A percentile compares a stretch with the other conserved stretches of the same genome.
These are phyloP conservation scores for Drosophila aldrichi DNA, from an alignment of 2,888 invertebrate species.

Conservation along the genomic window DNA sequence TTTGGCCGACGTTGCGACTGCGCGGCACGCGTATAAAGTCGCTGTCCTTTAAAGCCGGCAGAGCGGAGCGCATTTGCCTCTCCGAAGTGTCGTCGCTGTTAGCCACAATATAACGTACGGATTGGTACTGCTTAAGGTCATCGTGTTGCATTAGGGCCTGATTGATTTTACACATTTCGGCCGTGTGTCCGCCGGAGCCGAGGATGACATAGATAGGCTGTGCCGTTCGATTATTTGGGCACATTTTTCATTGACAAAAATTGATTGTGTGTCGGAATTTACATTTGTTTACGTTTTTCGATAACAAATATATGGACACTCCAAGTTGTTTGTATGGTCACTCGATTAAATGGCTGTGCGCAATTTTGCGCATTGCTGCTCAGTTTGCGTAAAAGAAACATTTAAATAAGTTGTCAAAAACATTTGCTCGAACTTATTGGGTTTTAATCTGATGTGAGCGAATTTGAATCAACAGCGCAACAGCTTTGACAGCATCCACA, in stretches of 20 bases:
- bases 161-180: constrained; percentile 94
- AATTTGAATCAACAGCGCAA: not conserved
- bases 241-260: constrained; percentile 6
- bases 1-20: constrained; percentile 95
- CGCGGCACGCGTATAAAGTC: constrained; percentile 89
- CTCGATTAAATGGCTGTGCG: not conserved
- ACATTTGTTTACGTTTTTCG: constrained; percentile 14
- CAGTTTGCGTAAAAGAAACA: constrained; percentile 9
- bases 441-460: not conserved
- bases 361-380: not conserved
- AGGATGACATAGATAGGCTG: constrained; percentile 81
- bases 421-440: constrained; percentile 33
- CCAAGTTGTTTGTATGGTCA: not conserved
- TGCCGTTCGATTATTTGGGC: not conserved
- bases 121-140: constrained; percentile 86
- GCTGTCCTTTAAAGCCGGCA: constrained; percentile 85
- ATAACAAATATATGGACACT: constrained; percentile 15
- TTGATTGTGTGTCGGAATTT: not conserved
- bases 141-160: constrained; percentile 85
- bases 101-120: constrained; percentile 92
- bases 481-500: not conserved
- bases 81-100: constrained; percentile 91
- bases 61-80: constrained; percentile 87
- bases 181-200: constrained; percentile 90
- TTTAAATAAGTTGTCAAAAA: constrained; percentile 23